phyloP scores from a whole-genome alignment of 1,140 invertebrate species.

The Nymphalis io region DNA sequence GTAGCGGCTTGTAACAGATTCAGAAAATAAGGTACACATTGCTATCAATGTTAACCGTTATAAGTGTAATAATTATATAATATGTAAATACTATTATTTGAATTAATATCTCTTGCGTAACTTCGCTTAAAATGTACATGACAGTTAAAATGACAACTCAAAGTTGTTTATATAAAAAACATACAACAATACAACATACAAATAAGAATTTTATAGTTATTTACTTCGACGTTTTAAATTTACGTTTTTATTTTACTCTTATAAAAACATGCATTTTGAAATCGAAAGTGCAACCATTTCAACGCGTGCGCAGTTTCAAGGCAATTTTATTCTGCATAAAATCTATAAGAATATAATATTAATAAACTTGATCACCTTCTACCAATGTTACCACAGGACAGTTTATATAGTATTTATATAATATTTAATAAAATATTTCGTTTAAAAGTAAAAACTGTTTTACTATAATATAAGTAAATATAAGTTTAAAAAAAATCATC shows the following conservation, averaged over 20 bases:
- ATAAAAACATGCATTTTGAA: slow-evolving; percentile 4
- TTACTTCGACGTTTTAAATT: neutral
- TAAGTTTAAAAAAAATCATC: neutral
- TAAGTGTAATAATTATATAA: too few relatives aligned
- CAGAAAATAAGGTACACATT: too few relatives aligned
- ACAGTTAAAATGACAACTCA: too few relatives aligned
- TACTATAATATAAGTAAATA: neutral
- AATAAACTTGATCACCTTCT: slow-evolving; percentile 32
- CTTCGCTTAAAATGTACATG: too few relatives aligned
- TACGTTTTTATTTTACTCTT: neutral
- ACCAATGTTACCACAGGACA: neutral
- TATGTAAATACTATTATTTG: too few relatives aligned
- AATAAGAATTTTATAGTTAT: too few relatives aligned
- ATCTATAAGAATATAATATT: slow-evolving; percentile 28
- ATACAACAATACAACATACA: too few relatives aligned
- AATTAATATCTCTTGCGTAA: too few relatives aligned
- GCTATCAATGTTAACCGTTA: too few relatives aligned
- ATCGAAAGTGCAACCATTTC: slow-evolving; percentile 44
- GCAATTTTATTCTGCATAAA: slow-evolving; percentile 25
- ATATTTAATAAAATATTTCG: slow-evolving; percentile 6
- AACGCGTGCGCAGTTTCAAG: slow-evolving; percentile 41
- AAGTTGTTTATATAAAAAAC: too few relatives aligned
- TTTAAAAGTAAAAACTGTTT: too few relatives aligned
- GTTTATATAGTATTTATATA: slow-evolving; percentile 10
- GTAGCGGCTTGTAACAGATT: too few relatives aligned